Evolutionary conservation across 2,797 vertebrate species (phyloP).

Genomic region (Falco concolor): DNA sequence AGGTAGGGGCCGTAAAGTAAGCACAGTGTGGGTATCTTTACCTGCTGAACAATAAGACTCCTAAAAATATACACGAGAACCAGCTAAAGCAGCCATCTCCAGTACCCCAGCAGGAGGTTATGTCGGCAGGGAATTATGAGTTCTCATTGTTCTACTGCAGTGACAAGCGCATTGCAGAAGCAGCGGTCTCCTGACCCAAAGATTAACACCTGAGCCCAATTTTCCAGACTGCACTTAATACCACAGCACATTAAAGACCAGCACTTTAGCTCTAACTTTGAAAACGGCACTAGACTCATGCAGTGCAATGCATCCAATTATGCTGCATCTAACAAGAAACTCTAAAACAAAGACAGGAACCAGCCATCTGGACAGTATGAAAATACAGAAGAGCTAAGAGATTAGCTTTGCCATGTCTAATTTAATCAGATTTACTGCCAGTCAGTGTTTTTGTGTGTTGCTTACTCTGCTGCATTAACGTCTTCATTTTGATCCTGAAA

Average conservation of each 20-base stretch:
- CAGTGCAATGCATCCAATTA: background rate
- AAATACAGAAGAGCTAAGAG: slow-evolving; percentile 10
- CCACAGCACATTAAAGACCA: background rate
- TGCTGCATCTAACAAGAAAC: background rate
- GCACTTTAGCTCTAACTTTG: background rate
- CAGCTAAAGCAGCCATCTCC: background rate
- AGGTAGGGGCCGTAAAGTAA: background rate
- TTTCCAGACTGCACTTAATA: background rate
- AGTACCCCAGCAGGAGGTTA: background rate
- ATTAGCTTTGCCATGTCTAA: slow-evolving; percentile 9
- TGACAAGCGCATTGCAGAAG: background rate
- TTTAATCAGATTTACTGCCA: slow-evolving; percentile 48
- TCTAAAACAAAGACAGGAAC: background rate
- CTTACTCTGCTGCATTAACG: background rate
- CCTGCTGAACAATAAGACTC: background rate
- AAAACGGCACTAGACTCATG: background rate
- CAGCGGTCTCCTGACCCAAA: background rate
- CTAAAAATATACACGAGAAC: background rate
- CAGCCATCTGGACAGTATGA: slow-evolving; percentile 38
- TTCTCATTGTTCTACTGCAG: background rate
- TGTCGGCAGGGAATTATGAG: background rate
- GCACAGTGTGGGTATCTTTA: background rate
- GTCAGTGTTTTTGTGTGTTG: background rate
- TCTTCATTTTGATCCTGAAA: background rate
- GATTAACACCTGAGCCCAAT: background rate